Evolutionary conservation across 2,797 vertebrate species (phyloP), one percentile per base, ranked within the genome.

Genomic region (Alauda arvensis): DNA sequence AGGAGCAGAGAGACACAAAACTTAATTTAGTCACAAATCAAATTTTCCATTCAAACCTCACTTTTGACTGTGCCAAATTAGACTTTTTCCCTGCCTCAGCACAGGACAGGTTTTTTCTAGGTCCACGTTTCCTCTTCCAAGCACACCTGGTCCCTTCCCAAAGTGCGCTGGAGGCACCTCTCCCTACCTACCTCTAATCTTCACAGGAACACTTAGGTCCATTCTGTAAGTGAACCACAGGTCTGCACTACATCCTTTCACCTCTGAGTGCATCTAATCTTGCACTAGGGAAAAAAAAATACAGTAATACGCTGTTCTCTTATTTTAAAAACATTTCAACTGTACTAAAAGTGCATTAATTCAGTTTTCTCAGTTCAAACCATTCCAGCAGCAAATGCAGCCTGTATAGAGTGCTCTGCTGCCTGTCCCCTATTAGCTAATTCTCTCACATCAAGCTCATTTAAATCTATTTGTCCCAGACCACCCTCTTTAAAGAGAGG

Each of bases 391-490:
- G 33, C 42, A 67, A 68, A 37, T 8, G 55, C 52, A 77, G 43
- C 45, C 40, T 37, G 33, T 63, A 46, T 8, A 68, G 29, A 62
- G 45, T 29, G 29, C 29, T 79, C 69, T 51, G 20, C 46, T 88
- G 57, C 63, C 39, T 69, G 67, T 90, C 45, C 83, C 81, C 81
- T 77, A 88, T 89, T 95, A 93, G 84, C 82, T 78, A 93, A 77
- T 82, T 81, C 56, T 80, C 71, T 88, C 88, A 79, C 93, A 90
- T 81, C 74, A 87, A 81, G 82, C 77, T 92, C 65, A 90, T 92
- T 95, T 94, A 93, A 92, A 88, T 91, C 93, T 91, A 93, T 91
- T 90, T 94, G 85, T 92, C 89, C 82, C 84, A 93, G 81, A 86
- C 80, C 86, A 95, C 71, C 66, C 78, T 94, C 89, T 95, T 89